Conservation (phyloP, 2,888 invertebrate genomes). For the Aspidiotus rigidus region DNA sequence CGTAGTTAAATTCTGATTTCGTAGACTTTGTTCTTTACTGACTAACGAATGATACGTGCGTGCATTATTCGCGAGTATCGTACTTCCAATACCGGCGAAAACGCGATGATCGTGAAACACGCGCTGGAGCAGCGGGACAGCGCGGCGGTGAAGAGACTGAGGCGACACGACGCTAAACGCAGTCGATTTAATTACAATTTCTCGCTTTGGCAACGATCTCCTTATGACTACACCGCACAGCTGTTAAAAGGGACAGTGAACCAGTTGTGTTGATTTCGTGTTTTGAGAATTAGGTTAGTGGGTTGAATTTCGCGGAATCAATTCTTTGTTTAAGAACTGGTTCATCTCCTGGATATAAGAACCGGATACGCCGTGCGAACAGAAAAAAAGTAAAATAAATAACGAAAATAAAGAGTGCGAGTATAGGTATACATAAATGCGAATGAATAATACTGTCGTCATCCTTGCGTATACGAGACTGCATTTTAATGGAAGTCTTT, state of each 20-base stretch:
- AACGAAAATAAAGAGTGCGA: too few relatives aligned
- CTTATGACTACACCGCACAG: neutral
- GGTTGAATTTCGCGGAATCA: slow-evolving; percentile 25
- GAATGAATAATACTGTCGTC: neutral
- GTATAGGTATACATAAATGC: slow-evolving; percentile 7
- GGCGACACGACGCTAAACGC: neutral
- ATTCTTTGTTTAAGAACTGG: slow-evolving; percentile 23
- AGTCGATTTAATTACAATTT: slow-evolving; percentile 5
- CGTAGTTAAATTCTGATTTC: too few relatives aligned
- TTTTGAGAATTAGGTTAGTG: slow-evolving; percentile 25
- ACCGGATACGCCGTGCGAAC: neutral
- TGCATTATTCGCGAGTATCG: too few relatives aligned
- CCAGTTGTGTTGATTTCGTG: slow-evolving; percentile 20
- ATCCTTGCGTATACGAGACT: neutral
- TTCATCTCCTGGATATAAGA: slow-evolving; percentile 14
- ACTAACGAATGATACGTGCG: too few relatives aligned
- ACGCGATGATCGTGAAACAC: too few relatives aligned
- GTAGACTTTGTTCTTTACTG: too few relatives aligned
- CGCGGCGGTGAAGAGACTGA: too few relatives aligned
- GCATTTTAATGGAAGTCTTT: too few relatives aligned
- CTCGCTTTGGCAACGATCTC: slow-evolving; percentile 13
- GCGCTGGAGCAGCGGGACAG: too few relatives aligned
- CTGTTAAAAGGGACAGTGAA: slow-evolving; percentile 28
- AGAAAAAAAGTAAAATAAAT: neutral
- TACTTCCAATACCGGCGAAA: too few relatives aligned